Base-by-base conservation (phyloP, 2,888 invertebrate species). In the Hetaerina titia region DNA sequence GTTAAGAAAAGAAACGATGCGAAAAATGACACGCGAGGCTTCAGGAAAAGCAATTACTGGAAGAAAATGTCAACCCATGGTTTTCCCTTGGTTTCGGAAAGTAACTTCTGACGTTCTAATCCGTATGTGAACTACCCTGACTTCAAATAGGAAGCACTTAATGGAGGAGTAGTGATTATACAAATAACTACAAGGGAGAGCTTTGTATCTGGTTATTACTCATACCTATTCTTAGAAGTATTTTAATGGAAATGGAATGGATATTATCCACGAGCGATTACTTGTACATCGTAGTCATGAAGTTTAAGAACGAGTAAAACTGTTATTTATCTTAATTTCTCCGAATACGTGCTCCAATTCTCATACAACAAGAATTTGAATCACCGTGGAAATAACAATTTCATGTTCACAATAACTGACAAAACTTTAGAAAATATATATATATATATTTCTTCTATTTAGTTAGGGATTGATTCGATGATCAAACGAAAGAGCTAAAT, bases 11-110 rank as follows among this genome's bases (percentile, higher is more conserved):
- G 31, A 31, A 31, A 81, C 81, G 69, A 81, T 13, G 81, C 25
- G 81, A 81, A 81, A 81, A 31, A 81, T 81, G 81, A 69, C 81
- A 31, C 4, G 81, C 7, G 81, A 81, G 25, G 81, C 31, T 81
- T 81, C 81, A 81, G 15, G 81, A 81, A 81, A 81, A 81, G 81
- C 81, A 81, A 81, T 81, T 81, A 81, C 81, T 2, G 81, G 25
- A 31, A 81, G 81, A 81, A 81, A 81, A 81, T 81, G 81, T 81
- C 81, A 81, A 31, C 81, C 81, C 25, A 81, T 11, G 81, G 81
- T 31, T 5, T 31, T 81, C 81, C 9, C 81, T 31, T 81, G 31
- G 11, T 25, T 81, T 81, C 15, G 31, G 31, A 31, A 81, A 0
- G 25, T 25, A 31, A 81, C 31, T 81, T 25, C 11, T 15, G 0